Percentiles rank a stretch among this genome's conserved stretches.
phyloP scores from a whole-genome alignment of 1,140 invertebrate species.

The Limonius californicus region DNA sequence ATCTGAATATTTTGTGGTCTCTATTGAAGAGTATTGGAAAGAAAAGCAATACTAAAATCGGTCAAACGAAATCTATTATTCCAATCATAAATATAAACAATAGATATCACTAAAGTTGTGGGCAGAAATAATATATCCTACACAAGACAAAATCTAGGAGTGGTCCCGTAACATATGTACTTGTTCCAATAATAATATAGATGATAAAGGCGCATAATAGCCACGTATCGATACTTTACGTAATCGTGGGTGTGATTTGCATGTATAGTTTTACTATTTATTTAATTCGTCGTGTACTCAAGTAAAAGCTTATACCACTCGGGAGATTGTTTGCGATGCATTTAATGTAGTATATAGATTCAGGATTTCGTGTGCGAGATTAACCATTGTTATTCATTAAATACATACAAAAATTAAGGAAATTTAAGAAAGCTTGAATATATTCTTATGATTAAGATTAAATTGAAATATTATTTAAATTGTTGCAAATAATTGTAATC shows the following conservation, averaged over 20 bases:
- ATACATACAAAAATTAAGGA: too few species aligned
- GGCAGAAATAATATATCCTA: conserved; percentile 29
- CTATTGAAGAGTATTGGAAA: too few species aligned
- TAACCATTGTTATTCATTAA: too few species aligned
- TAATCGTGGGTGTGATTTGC: conserved; percentile 31
- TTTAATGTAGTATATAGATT: too few species aligned
- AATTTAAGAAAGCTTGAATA: too few species aligned
- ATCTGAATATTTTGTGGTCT: too few species aligned
- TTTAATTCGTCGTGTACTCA: not conserved
- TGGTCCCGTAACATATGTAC: conserved; percentile 34
- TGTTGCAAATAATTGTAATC: too few species aligned
- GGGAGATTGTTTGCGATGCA: too few species aligned
- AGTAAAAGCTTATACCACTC: too few species aligned
- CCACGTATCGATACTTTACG: conserved; percentile 29
- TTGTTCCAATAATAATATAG: conserved; percentile 34
- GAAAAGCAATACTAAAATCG: not conserved
- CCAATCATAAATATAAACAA: conserved; percentile 26
- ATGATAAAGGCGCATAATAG: conserved; percentile 34
- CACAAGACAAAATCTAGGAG: conserved; percentile 25
- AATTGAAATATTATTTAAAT: too few species aligned
- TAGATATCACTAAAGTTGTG: conserved; percentile 29
- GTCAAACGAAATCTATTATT: conserved; percentile 5
- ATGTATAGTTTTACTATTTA: conserved; percentile 22
- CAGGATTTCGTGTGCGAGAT: too few species aligned
- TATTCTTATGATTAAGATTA: too few species aligned